A percentile compares a stretch with the other conserved stretches of the same genome.
phyloP scores from a whole-genome alignment of 1,140 invertebrate genomes.

The Eulimnadia texana region DNA sequence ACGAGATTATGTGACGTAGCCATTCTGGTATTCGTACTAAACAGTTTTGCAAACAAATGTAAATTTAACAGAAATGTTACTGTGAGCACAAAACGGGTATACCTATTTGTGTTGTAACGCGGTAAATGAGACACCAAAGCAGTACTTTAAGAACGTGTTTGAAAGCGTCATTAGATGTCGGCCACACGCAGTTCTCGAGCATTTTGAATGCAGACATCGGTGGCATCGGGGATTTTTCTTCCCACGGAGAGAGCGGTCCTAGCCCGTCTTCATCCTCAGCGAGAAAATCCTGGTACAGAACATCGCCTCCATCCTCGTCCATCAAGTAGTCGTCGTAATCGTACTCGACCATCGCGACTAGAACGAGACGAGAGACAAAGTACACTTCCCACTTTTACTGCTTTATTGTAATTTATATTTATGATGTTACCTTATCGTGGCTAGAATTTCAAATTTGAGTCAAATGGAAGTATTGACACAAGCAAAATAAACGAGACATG shows the following conservation, averaged over 20 bases:
- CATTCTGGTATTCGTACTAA: constrained; percentile 24
- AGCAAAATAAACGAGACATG: no score
- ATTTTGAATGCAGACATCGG: constrained; percentile 18
- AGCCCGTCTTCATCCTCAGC: constrained; percentile 4
- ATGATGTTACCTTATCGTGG: no score
- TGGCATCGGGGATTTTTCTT: constrained; percentile 1
- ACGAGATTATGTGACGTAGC: constrained; percentile 29
- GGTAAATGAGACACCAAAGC: constrained; percentile 24
- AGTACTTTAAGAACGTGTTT: constrained; percentile 24
- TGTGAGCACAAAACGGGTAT: no score
- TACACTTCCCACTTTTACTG: no score
- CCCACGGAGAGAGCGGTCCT: not conserved
- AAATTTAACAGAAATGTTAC: not conserved
- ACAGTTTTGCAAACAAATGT: constrained; percentile 4
- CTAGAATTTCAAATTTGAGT: no score
- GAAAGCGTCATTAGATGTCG: constrained; percentile 23
- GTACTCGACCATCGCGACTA: constrained; percentile 11
- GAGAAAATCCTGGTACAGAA: constrained; percentile 11
- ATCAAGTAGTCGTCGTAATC: constrained; percentile 13
- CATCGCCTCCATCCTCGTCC: constrained; percentile 12
- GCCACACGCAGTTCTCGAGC: constrained; percentile 24
- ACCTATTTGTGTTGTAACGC: constrained; percentile 25
- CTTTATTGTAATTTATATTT: no score
- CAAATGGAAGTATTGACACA: no score
- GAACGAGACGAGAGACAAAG: not conserved